A percentile compares a stretch with the other conserved stretches of the same genome.
Conservation (phyloP, 2,113 vertebrate species). For the Sterna hirundo region DNA sequence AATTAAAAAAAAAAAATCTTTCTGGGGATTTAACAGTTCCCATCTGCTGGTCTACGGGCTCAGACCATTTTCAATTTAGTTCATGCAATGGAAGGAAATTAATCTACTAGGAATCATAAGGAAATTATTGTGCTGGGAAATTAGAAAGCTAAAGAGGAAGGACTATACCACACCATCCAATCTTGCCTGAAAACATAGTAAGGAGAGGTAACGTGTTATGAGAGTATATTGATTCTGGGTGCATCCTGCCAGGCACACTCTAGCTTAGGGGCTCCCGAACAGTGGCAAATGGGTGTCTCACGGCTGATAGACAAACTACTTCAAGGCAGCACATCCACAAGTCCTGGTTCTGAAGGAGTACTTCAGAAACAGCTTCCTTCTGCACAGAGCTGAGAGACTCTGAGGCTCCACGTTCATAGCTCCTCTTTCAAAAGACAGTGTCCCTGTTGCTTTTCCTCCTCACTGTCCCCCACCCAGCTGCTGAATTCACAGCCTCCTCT, state of each 20-base stretch:
- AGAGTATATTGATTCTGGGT: rapidly evolving
- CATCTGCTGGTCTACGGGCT: not conserved
- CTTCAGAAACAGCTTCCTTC: not conserved
- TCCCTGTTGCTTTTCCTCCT: not conserved
- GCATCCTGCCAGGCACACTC: not conserved
- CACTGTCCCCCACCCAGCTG: rapidly evolving
- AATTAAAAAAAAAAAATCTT: not conserved
- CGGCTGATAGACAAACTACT: not conserved
- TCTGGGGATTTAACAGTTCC: not conserved
- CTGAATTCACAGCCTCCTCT: not conserved
- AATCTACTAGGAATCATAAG: not conserved
- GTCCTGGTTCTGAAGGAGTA: not conserved
- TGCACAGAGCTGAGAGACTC: not conserved
- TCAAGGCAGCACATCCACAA: not conserved
- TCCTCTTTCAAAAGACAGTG: not conserved
- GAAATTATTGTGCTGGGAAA: not conserved
- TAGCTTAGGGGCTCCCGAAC: not conserved
- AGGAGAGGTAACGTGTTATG: not conserved
- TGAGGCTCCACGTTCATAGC: not conserved
- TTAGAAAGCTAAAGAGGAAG: not conserved
- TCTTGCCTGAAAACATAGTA: not conserved
- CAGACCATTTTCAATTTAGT: not conserved
- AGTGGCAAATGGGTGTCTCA: not conserved
- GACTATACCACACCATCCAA: not conserved
- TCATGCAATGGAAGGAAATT: not conserved